phyloP scores from a whole-genome alignment of 2,113 vertebrate genomes.

The Bostrychus sinensis region DNA sequence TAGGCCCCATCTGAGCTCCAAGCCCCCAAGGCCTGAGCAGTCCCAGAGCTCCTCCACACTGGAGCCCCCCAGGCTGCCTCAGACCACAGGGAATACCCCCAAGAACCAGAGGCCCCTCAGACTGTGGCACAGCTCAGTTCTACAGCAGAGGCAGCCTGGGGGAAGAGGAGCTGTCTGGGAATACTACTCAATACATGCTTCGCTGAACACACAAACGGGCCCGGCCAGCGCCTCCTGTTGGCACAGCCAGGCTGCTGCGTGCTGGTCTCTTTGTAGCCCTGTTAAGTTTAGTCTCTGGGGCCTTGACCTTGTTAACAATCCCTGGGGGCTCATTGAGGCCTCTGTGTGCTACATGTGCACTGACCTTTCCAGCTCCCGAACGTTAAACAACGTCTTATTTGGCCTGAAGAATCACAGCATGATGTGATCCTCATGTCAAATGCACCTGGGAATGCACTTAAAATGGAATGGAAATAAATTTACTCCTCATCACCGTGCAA shows the following conservation, averaged over 20 bases:
- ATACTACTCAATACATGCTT: constrained; percentile 71
- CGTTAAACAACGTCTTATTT: constrained; percentile 63
- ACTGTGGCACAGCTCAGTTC: constrained; percentile 66
- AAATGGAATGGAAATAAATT: constrained; percentile 22
- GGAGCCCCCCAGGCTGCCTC: constrained; percentile 72
- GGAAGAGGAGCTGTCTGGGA: constrained; percentile 69
- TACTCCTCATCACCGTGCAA: neutral
- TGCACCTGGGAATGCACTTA: constrained; percentile 53
- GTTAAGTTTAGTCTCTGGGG: constrained; percentile 63
- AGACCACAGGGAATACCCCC: constrained; percentile 74
- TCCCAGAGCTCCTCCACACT: constrained; percentile 72
- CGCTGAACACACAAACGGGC: constrained; percentile 50
- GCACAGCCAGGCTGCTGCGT: constrained; percentile 51
- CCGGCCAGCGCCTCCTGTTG: constrained; percentile 73
- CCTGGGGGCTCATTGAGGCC: constrained; percentile 55
- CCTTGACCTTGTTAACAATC: constrained; percentile 71
- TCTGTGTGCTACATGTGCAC: constrained; percentile 59
- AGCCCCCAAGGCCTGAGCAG: constrained; percentile 71
- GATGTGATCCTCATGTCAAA: constrained; percentile 33
- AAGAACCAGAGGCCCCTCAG: constrained; percentile 73
- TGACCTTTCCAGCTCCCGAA: constrained; percentile 67
- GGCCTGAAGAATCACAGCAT: constrained; percentile 42
- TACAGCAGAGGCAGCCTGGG: constrained; percentile 62
- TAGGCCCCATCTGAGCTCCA: constrained; percentile 80
- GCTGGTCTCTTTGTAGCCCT: constrained; percentile 45